Percentiles rank a stretch among this genome's conserved stretches.
Conservation (phyloP, 2,113 vertebrate species). For the Gallinago jamesoni region DNA sequence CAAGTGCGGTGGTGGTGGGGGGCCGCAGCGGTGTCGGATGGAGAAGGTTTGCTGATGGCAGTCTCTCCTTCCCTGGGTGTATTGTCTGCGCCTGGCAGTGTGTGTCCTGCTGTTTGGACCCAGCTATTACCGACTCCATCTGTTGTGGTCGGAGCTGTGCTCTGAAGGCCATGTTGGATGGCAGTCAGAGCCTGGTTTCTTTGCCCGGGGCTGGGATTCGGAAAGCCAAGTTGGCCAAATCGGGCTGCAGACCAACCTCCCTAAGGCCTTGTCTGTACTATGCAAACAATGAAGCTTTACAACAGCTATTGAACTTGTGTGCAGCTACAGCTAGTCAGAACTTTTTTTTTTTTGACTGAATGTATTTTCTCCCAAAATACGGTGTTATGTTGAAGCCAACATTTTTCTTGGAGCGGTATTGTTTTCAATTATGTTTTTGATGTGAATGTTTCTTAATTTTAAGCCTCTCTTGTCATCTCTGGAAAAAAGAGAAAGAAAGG, state of each 20-base stretch:
- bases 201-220: not conserved
- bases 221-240: constrained; percentile 53
- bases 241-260: constrained; percentile 42
- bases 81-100: not conserved
- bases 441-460: constrained; percentile 9
- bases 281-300: constrained; percentile 60
- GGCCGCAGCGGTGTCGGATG: not conserved
- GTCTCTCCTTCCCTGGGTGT: not conserved
- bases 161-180: constrained; percentile 19
- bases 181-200: constrained; percentile 33
- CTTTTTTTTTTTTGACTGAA: not conserved
- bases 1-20: not conserved
- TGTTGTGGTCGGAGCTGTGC: constrained; percentile 39
- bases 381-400: not conserved
- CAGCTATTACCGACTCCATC: not conserved
- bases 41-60: not conserved
- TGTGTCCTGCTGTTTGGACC: constrained; percentile 5
- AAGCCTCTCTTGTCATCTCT: not conserved
- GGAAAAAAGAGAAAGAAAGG: not conserved
- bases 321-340: constrained; percentile 15
- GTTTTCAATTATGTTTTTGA: constrained; percentile 23
- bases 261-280: constrained; percentile 32
- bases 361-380: constrained; percentile 23
- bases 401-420: constrained; percentile 34
- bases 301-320: constrained; percentile 44